These are phyloP conservation scores for Halichoerus grypus DNA, from an alignment of 2,113 vertebrate genomes.

Conservation along the genomic window DNA sequence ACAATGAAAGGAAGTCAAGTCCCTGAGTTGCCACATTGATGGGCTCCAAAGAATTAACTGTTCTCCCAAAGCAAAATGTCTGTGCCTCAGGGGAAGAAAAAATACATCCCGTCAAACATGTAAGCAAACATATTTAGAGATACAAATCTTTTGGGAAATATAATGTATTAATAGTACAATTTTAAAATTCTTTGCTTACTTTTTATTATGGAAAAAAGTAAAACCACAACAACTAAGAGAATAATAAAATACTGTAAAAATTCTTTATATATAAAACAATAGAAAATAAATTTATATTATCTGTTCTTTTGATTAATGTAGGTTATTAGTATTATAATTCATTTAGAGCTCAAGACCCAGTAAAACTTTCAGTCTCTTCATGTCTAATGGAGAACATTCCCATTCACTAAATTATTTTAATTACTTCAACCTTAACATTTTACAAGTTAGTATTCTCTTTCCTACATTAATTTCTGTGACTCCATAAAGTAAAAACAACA, in stretches of 20 bases:
- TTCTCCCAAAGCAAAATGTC: background rate
- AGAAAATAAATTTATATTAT: background rate
- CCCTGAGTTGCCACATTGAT: rapidly evolving
- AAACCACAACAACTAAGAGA: background rate
- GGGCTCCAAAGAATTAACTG: background rate
- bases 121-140: background rate
- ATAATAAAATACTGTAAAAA: background rate
- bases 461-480: background rate
- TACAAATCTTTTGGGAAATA: background rate
- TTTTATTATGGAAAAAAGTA: background rate
- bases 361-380: background rate
- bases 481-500: background rate
- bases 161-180: background rate
- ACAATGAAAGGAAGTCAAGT: background rate
- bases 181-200: background rate
- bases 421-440: background rate
- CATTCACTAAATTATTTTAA: background rate
- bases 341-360: background rate
- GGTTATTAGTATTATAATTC: background rate
- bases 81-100: background rate
- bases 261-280: background rate
- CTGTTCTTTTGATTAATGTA: background rate
- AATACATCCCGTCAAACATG: background rate
- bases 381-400: background rate
- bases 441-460: background rate